These are phyloP conservation scores for Chiloscyllium punctatum DNA, from an alignment of 2,797 vertebrate genomes.

Conservation along the genomic window DNA sequence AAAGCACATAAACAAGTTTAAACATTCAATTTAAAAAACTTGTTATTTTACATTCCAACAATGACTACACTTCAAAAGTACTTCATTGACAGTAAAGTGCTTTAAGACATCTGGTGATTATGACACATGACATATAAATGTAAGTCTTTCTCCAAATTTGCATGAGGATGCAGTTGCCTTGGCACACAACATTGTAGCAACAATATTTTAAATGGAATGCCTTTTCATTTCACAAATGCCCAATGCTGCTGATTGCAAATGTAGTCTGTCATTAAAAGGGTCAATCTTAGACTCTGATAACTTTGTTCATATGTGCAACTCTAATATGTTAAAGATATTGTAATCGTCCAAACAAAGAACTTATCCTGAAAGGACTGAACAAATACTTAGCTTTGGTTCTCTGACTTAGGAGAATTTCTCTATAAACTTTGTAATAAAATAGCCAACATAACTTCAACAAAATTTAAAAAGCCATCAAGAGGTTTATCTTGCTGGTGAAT, in stretches of 20 bases:
- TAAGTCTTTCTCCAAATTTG: not conserved
- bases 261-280: not conserved
- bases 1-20: not conserved
- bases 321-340: not conserved
- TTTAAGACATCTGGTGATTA: not conserved
- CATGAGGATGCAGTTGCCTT: not conserved
- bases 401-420: not conserved
- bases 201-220: not conserved
- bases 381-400: not conserved
- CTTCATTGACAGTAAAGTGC: not conserved
- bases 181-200: not conserved
- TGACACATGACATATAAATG: not conserved
- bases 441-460: not conserved
- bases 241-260: not conserved
- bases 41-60: not conserved
- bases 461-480: not conserved
- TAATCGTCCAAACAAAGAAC: not conserved
- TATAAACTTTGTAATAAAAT: not conserved
- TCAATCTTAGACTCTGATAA: not conserved
- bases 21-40: not conserved
- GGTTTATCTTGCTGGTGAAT: constrained; percentile 14
- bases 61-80: not conserved
- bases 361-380: not conserved
- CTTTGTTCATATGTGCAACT: not conserved
- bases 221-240: not conserved